These are phyloP conservation scores for Anguilla obscura DNA, from an alignment of 2,797 vertebrate genomes.

Conservation along the genomic window DNA sequence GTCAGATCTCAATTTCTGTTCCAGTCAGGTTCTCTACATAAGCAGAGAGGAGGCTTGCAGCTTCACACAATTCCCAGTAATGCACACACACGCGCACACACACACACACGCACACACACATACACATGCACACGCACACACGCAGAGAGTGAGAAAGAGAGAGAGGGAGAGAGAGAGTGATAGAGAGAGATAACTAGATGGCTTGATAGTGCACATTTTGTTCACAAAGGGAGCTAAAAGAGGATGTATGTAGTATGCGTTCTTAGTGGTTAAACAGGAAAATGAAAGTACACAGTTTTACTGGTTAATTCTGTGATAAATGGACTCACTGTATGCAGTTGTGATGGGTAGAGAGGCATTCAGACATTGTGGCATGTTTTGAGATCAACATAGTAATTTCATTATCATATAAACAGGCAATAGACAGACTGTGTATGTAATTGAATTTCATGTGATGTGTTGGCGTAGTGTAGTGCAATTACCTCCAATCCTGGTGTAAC, in stretches of 20 bases:
- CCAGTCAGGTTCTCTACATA: neutral
- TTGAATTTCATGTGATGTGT: conserved; percentile 41
- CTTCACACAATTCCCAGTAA: neutral
- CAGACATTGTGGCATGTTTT: neutral
- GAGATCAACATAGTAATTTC: conserved; percentile 41
- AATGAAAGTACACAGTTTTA: neutral
- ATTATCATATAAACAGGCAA: conserved; percentile 55
- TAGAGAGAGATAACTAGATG: too few relatives aligned
- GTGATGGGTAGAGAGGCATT: neutral
- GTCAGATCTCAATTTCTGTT: conserved; percentile 30
- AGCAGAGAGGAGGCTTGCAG: conserved; percentile 7
- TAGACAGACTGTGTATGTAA: conserved; percentile 41
- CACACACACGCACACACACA: conserved; percentile 1
- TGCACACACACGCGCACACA: neutral
- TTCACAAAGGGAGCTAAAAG: too few relatives aligned
- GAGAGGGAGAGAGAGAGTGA: too few relatives aligned
- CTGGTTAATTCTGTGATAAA: neutral
- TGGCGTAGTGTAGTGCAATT: conserved; percentile 31
- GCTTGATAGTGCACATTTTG: too few relatives aligned
- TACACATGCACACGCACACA: neutral
- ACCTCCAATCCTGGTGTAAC: conserved; percentile 38
- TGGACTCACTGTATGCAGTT: neutral
- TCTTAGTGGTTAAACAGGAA: neutral
- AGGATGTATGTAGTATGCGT: neutral
- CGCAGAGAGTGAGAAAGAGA: too few relatives aligned